Evolutionary conservation across 2,888 invertebrate species (phyloP).

Genomic region (Tetragonula carbonaria): DNA sequence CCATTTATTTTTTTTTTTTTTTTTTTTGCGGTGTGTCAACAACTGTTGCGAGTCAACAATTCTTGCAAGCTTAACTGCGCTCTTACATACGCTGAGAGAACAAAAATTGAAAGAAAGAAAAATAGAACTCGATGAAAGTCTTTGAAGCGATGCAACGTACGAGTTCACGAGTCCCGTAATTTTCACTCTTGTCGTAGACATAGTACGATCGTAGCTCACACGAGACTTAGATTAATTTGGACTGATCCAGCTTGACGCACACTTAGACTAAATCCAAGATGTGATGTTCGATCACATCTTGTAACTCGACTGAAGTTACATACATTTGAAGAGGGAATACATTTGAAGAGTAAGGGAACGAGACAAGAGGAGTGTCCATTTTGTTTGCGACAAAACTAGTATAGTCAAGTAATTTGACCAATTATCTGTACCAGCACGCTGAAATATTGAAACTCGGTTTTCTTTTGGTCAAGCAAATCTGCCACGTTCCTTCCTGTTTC

Average conservation of each 20-base stretch:
- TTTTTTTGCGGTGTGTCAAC: slow-evolving; percentile 57
- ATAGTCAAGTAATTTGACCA: no score
- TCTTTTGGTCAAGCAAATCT: no score
- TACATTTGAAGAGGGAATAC: no score
- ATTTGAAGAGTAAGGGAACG: no score
- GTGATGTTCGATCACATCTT: not conserved
- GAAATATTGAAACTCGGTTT: no score
- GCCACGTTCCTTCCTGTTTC: no score
- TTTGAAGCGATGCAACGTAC: not conserved
- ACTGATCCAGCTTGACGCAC: not conserved
- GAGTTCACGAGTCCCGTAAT: no score
- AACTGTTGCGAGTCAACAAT: slow-evolving; percentile 55
- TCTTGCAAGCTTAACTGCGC: slow-evolving; percentile 63
- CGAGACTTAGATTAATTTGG: not conserved
- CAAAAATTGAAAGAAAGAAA: not conserved
- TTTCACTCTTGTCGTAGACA: not conserved
- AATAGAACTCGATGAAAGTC: not conserved
- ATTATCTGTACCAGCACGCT: no score
- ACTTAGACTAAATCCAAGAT: not conserved
- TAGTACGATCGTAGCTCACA: not conserved
- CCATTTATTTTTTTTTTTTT: slow-evolving; percentile 39
- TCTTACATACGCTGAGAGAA: slow-evolving; percentile 55
- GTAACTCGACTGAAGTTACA: not conserved
- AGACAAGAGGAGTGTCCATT: no score
- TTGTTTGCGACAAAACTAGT: no score